phyloP scores from a whole-genome alignment of 1,140 invertebrate species.

The Polypedilum pembai region DNA sequence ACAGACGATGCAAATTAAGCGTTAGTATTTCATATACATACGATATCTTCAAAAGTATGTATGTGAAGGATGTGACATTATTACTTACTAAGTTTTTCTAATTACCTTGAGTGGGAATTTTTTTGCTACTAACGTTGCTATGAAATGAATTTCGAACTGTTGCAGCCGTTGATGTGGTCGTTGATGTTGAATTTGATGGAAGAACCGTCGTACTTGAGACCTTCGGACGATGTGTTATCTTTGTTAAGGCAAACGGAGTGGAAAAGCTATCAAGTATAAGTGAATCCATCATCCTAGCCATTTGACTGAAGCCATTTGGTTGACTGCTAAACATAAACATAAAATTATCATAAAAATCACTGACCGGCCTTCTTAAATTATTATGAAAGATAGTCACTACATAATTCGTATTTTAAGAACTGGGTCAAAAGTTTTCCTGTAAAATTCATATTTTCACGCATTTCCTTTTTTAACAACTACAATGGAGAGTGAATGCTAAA shows the following conservation, averaged over 20 bases:
- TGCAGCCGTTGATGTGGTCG: neutral
- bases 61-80: neutral
- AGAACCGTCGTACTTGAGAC: neutral
- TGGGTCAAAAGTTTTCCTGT: neutral
- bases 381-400: neutral
- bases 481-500: too few species aligned
- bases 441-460: slow-evolving; percentile 21
- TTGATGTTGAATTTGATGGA: neutral
- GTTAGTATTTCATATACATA: neutral
- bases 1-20: neutral
- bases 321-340: slow-evolving; percentile 35
- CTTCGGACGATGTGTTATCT: slow-evolving; percentile 45
- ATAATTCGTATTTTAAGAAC: too few species aligned
- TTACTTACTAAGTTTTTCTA: neutral
- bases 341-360: slow-evolving; percentile 16
- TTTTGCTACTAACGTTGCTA: neutral
- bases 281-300: slow-evolving; percentile 64
- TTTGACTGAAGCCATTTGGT: slow-evolving; percentile 52
- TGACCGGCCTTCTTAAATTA: neutral
- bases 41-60: neutral
- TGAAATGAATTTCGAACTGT: neutral
- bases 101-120: slow-evolving; percentile 14
- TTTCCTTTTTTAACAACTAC: neutral
- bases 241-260: slow-evolving; percentile 53
- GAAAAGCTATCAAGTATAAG: slow-evolving; percentile 55